A percentile compares a stretch with the other conserved stretches of the same genome.
Conservation (phyloP, 2,113 vertebrate species). For the Kryptolebias marmoratus region DNA sequence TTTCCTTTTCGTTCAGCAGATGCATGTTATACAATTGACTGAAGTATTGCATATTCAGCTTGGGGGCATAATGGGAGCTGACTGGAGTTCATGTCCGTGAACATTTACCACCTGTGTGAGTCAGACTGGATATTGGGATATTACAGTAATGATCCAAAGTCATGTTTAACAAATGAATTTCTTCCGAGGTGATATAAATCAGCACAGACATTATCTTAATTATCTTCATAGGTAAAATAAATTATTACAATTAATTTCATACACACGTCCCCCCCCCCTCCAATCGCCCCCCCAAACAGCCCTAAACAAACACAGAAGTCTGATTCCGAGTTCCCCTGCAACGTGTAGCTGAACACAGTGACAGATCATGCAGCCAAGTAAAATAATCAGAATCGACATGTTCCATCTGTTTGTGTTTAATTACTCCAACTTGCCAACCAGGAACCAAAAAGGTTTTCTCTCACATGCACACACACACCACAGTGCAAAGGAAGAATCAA, state of each 20-base stretch:
- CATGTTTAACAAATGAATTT: background rate
- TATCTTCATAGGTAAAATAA: background rate
- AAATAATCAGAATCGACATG: constrained; percentile 44
- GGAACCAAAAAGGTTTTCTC: constrained; percentile 23
- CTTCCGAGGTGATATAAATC: background rate
- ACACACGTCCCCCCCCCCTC: background rate
- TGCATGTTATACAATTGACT: background rate
- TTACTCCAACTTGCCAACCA: constrained; percentile 46
- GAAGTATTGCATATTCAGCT: background rate
- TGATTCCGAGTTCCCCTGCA: constrained; percentile 16
- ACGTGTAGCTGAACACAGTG: constrained; percentile 10
- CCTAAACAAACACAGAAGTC: constrained; percentile 27
- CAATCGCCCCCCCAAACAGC: background rate
- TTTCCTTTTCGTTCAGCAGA: background rate
- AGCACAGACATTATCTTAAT: background rate
- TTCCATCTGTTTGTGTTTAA: constrained; percentile 56
- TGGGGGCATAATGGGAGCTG: background rate
- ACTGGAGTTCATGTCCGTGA: background rate
- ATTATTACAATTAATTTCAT: background rate
- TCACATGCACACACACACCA: background rate
- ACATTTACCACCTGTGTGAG: background rate
- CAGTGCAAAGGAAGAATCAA: background rate
- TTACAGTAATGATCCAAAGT: background rate
- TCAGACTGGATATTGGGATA: background rate
- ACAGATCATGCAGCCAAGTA: constrained; percentile 38